Evolutionary conservation across 2,113 vertebrate species (phyloP).

Genomic region (Mobula hypostoma): DNA sequence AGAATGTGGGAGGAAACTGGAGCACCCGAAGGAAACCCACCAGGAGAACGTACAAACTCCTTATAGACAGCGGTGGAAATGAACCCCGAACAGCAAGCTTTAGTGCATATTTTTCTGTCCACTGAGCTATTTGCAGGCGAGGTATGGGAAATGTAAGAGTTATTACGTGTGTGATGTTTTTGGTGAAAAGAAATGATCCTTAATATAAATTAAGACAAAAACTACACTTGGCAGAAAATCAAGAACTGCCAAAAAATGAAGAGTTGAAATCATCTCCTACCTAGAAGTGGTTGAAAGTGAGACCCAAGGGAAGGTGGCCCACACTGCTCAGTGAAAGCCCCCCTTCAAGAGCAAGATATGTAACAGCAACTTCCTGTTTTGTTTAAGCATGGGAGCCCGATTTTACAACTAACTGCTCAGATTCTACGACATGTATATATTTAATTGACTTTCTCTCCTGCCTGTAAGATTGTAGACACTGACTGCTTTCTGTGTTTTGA

Average conservation of each 20-base stretch:
- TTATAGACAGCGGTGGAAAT: no score
- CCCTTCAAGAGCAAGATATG: no score
- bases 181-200: conserved; percentile 52
- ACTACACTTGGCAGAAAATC: conserved; percentile 81
- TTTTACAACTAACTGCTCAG: background rate
- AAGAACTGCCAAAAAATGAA: conserved; percentile 75
- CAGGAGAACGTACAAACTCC: no score
- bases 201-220: conserved; percentile 72
- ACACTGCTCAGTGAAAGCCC: background rate
- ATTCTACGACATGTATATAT: background rate
- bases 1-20: no score
- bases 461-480: background rate
- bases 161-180: background rate
- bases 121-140: background rate
- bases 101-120: background rate
- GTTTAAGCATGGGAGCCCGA: background rate
- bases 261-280: conserved; percentile 64
- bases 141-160: background rate
- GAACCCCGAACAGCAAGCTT: background rate
- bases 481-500: background rate
- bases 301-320: background rate
- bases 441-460: background rate
- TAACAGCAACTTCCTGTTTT: background rate
- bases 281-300: conserved; percentile 39
- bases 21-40: no score